A percentile compares a stretch with the other conserved stretches of the same genome.
These are phyloP conservation scores for Bilobella aurantiaca DNA, from an alignment of 1,140 invertebrate species.

Conservation along the genomic window DNA sequence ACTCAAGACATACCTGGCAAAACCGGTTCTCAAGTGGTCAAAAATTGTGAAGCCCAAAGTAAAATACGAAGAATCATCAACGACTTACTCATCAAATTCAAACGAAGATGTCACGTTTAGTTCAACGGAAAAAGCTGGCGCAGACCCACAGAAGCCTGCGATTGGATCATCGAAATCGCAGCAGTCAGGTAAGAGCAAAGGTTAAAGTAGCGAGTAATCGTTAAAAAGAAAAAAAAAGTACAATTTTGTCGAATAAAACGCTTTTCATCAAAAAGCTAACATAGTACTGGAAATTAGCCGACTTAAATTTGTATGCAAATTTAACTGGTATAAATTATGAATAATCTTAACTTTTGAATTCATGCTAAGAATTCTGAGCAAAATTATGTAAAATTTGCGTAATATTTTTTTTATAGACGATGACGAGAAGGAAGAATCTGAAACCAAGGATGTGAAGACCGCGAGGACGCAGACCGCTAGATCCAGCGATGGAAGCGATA, in stretches of 20 bases:
- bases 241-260: no score
- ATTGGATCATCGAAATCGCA: no score
- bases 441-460: background rate
- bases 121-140: background rate
- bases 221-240: no score
- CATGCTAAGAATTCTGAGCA: background rate
- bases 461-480: background rate
- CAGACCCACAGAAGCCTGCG: background rate
- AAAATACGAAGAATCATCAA: background rate
- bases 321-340: no score
- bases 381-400: background rate
- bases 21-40: background rate
- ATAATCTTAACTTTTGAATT: no score
- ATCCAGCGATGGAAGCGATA: background rate
- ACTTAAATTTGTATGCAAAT: no score
- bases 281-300: background rate
- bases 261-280: background rate
- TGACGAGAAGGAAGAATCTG: background rate
- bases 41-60: background rate
- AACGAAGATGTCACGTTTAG: no score
- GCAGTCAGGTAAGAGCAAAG: background rate
- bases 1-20: slow-evolving; percentile 2
- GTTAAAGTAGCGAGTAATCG: background rate
- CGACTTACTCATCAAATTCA: background rate
- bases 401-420: background rate